Percentiles rank a stretch among this genome's conserved stretches.
Conservation (phyloP, 1,140 invertebrate species). For the Drosophila orena region DNA sequence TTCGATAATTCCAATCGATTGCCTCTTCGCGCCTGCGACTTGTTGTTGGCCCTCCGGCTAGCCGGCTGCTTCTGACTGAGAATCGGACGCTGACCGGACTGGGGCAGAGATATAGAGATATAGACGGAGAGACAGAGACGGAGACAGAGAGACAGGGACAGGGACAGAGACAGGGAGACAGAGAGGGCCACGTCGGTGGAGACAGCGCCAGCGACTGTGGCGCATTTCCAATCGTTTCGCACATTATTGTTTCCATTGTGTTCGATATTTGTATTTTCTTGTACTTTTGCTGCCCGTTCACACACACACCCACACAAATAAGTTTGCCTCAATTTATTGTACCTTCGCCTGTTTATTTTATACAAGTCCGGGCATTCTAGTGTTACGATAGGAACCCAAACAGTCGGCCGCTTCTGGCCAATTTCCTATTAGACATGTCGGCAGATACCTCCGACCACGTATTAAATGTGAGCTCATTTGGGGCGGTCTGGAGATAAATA, state of each 20-base stretch:
- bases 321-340: constrained; percentile 77
- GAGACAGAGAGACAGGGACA: no score
- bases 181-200: constrained; percentile 41
- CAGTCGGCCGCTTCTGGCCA: constrained; percentile 41
- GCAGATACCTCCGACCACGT: constrained; percentile 49
- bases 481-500: constrained; percentile 32
- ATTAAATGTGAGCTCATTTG: constrained; percentile 49
- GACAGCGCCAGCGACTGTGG: constrained; percentile 59
- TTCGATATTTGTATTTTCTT: constrained; percentile 82
- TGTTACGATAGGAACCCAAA: constrained; percentile 38
- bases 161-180: constrained; percentile 9
- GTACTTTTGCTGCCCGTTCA: constrained; percentile 64
- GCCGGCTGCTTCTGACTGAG: constrained; percentile 71
- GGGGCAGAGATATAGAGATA: constrained; percentile 45
- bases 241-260: constrained; percentile 82
- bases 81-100: constrained; percentile 69
- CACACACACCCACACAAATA: constrained; percentile 31
- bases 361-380: constrained; percentile 51
- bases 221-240: constrained; percentile 81
- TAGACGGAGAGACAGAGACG: constrained; percentile 19
- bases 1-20: constrained; percentile 78
- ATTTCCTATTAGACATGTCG: constrained; percentile 61
- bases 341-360: constrained; percentile 77
- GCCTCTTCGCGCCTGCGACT: constrained; percentile 35
- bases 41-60: constrained; percentile 66